Percentiles rank a stretch among this genome's conserved stretches.
phyloP scores from a whole-genome alignment of 2,113 vertebrate genomes.

The Meles meles region DNA sequence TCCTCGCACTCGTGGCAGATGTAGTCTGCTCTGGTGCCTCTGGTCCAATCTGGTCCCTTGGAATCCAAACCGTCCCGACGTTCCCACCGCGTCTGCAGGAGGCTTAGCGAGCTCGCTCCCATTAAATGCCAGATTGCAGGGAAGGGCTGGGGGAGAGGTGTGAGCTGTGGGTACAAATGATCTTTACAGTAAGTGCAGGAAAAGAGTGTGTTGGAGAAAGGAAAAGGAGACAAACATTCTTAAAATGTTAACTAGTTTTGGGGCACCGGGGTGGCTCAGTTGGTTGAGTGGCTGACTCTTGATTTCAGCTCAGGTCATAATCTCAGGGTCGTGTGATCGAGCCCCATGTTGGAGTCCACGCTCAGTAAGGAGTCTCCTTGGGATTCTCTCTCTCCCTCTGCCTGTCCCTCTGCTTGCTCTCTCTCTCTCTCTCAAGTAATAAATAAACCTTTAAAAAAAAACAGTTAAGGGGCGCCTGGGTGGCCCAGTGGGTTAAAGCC shows the following conservation, averaged over 20 bases:
- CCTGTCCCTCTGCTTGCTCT: not conserved
- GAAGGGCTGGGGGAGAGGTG: not conserved
- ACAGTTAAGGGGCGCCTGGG: no score
- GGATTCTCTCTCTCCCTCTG: not conserved
- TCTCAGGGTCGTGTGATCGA: not conserved
- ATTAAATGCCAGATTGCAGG: conserved; percentile 21
- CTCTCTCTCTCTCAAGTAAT: no score
- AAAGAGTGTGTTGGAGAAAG: not conserved
- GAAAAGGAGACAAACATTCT: not conserved
- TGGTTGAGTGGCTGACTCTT: not conserved
- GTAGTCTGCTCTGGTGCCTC: not conserved
- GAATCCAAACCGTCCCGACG: not conserved
- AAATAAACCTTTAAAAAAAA: not conserved
- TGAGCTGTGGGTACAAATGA: conserved; percentile 14
- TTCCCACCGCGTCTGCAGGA: not conserved
- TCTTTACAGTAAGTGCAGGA: conserved; percentile 10
- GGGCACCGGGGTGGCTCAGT: not conserved
- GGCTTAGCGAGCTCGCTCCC: not conserved
- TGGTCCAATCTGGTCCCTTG: conserved; percentile 49
- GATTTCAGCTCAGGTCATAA: not conserved
- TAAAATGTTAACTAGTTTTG: not conserved
- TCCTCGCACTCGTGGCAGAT: not conserved
- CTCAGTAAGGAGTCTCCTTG: not conserved
- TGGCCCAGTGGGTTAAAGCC: no score
- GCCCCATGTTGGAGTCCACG: not conserved